Base-by-base conservation (phyloP, 2,797 vertebrate species). In the Sebastolobus altivelis region DNA sequence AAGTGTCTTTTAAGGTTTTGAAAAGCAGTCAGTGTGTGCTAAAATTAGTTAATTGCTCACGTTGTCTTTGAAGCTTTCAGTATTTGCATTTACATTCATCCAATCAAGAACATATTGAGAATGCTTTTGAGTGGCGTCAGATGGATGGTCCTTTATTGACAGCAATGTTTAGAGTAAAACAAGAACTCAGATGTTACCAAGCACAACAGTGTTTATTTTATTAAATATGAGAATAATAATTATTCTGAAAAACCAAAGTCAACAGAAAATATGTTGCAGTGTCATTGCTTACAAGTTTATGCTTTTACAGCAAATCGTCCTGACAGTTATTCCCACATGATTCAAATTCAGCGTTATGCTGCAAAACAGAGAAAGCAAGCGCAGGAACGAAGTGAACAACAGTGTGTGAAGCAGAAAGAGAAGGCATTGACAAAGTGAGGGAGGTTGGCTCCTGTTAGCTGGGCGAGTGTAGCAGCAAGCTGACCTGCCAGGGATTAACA, bases 401-500 rank as follows among this genome's bases (percentile, higher is more conserved):
- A 27, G 35, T 2, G 46, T 60, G 46, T 54, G 25, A 38, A n/a
- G 54, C 49, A 20, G 49, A 74, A 35, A 77, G 66, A 61, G 37
- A 59, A 54, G 59, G 20, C 68, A 49, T 59, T 27, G 80, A 75
- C 61, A 66, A 25, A 65, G 74, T 13, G 62, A 46, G 54, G 25
- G 62, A 46, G 74, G 65, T 85, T 68, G 69, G 69, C 80, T 85
- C n/a, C 72, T 25, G 43, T 77, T 82, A 27, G 25, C 56, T 22
- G 68, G 68, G 43, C 29, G 16, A 71, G n/a, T 60, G 77, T 16
- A 66, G 69, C 84, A 73, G 38, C 59, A 31, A 35, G 43, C 55
- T 82, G 83, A 84, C 70, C 81, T 87, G 70, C 74, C 27, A 35
- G 33, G 12, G 79, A 86, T 87, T 80, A 86, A 79, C 71, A 84